These are phyloP conservation scores for Pseudomyrmex pallidus DNA, from an alignment of 1,140 invertebrate genomes.

Conservation along the genomic window DNA sequence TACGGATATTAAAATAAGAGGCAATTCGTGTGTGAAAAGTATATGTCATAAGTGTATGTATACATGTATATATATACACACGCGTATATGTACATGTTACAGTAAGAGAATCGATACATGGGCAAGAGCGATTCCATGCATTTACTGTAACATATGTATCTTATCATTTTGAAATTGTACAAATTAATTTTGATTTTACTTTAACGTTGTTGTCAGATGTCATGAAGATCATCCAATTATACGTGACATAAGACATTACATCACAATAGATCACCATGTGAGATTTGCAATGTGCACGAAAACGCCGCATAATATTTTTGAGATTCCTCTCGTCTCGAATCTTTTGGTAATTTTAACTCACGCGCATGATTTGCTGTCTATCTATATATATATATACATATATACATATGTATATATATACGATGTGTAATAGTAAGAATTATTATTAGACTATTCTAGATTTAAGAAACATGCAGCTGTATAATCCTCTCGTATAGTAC, in stretches of 20 bases:
- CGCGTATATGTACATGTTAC: no score
- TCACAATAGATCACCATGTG: slow-evolving; percentile 29
- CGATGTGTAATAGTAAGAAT: slow-evolving; percentile 52
- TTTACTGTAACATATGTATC: slow-evolving; percentile 14
- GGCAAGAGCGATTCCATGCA: no score
- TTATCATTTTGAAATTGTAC: slow-evolving; percentile 63
- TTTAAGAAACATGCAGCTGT: slow-evolving; percentile 61
- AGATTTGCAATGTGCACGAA: slow-evolving; percentile 48
- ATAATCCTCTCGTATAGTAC: slow-evolving; percentile 60
- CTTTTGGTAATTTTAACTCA: slow-evolving; percentile 5
- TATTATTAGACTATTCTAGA: slow-evolving; percentile 56
- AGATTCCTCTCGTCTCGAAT: slow-evolving; percentile 9
- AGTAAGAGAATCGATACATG: no score
- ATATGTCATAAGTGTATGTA: slow-evolving; percentile 59
- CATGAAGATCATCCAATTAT: slow-evolving; percentile 45
- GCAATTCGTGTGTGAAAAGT: slow-evolving; percentile 51
- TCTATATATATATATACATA: slow-evolving; percentile 61
- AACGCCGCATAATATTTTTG: slow-evolving; percentile 1
- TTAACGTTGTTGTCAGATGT: slow-evolving; percentile 35
- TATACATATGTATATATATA: slow-evolving; percentile 66
- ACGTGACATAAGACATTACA: slow-evolving; percentile 39
- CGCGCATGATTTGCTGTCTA: slow-evolving; percentile 35
- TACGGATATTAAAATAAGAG: slow-evolving; percentile 35
- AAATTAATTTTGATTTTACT: slow-evolving; percentile 63
- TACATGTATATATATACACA: background rate